These are phyloP conservation scores for Neostethus bicornis DNA, from an alignment of 2,797 vertebrate species.

Conservation along the genomic window DNA sequence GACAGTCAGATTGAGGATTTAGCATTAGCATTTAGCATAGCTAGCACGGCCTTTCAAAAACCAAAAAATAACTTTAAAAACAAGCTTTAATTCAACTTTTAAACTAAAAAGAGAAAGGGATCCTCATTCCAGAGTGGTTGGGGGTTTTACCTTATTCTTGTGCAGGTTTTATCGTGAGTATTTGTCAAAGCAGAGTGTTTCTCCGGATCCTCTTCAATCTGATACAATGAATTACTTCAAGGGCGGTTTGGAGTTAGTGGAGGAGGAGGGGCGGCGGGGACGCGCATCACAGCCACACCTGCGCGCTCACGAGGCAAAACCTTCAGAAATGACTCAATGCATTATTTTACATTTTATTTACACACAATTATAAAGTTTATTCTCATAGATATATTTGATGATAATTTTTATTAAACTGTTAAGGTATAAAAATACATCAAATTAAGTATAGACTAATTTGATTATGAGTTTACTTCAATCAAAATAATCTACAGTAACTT, in stretches of 20 bases:
- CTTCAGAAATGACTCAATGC: slow-evolving; percentile 1
- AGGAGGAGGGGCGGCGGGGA: slow-evolving; percentile 71
- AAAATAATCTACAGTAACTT: too few relatives aligned
- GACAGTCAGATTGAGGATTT: slow-evolving; percentile 37
- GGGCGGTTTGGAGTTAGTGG: slow-evolving; percentile 57
- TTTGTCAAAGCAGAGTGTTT: slow-evolving; percentile 42
- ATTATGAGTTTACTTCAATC: too few relatives aligned
- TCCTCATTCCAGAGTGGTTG: rapidly evolving
- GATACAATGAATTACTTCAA: slow-evolving; percentile 77
- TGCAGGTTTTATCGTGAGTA: slow-evolving; percentile 45
- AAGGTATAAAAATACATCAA: too few relatives aligned
- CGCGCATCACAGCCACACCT: slow-evolving; percentile 81
- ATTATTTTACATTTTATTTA: too few relatives aligned
- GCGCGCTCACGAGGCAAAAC: slow-evolving; percentile 74
- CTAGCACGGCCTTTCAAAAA: slow-evolving; percentile 44
- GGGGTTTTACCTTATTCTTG: slow-evolving; percentile 78
- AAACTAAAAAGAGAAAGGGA: not conserved
- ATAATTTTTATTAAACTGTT: too few relatives aligned
- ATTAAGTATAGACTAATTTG: too few relatives aligned
- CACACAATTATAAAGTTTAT: too few relatives aligned
- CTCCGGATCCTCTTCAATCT: slow-evolving; percentile 49
- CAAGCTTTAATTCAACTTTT: not conserved
- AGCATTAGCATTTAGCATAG: slow-evolving; percentile 37
- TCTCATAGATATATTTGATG: too few relatives aligned
- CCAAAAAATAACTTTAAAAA: slow-evolving; percentile 57